Conservation (phyloP, 35 echinoderm and acorn worm species). For the Nesometra sesokonis region DNA sequence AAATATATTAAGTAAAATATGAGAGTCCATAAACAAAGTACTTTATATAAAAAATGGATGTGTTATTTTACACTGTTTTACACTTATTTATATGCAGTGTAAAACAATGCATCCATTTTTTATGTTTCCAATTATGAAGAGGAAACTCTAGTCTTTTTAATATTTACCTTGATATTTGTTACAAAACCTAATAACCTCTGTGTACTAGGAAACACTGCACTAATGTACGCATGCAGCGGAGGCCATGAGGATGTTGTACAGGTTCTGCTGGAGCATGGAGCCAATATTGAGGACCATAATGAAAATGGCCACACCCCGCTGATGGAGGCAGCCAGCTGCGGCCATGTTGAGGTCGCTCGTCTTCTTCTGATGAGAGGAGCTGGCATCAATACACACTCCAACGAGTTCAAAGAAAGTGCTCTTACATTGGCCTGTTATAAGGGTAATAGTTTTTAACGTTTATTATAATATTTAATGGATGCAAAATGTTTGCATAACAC, state of each 20-base stretch:
- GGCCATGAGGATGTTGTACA: conserved; percentile 82
- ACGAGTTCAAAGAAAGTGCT: conserved; percentile 96
- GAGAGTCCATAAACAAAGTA: too few relatives aligned
- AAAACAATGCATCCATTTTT: too few relatives aligned
- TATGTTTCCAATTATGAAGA: too few relatives aligned
- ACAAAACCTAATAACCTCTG: neutral
- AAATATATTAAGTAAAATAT: too few relatives aligned
- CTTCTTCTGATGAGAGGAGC: conserved; percentile 73
- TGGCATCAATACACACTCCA: conserved; percentile 87
- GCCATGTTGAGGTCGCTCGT: conserved; percentile 72
- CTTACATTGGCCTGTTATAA: conserved; percentile 91
- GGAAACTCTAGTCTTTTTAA: too few relatives aligned
- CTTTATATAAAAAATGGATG: too few relatives aligned
- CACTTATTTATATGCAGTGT: too few relatives aligned
- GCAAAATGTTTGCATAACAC: too few relatives aligned
- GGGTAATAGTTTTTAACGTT: conserved; percentile 38
- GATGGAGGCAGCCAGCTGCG: conserved; percentile 92
- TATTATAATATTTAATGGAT: too few relatives aligned
- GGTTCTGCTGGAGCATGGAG: conserved; percentile 62
- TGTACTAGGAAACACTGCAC: conserved; percentile 63
- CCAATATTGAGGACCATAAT: conserved; percentile 92
- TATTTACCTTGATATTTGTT: neutral
- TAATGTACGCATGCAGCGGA: conserved; percentile 94
- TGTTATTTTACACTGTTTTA: too few relatives aligned
- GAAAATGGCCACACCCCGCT: conserved; percentile 95